Evolutionary conservation across 2,113 vertebrate species (phyloP), one percentile per base, ranked within the genome.

Genomic region (Circaetus gallicus): DNA sequence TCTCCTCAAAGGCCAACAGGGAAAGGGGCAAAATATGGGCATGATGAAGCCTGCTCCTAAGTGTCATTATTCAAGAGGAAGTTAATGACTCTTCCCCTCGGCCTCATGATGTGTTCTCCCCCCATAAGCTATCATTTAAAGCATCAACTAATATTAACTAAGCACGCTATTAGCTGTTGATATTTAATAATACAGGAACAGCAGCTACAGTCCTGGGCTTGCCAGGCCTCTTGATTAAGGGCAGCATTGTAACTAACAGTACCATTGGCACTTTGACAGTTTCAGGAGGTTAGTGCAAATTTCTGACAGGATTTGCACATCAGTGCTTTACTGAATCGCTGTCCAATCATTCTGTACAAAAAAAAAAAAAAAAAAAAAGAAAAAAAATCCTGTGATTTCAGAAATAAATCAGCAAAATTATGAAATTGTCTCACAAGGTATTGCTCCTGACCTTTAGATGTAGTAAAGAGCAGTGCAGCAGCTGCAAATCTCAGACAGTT

Each of bases 101-200:
- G 25, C 55, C 58, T 74, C 90, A 93, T 94, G 88, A 95, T 91
- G 83, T 50, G 67, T 79, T 74, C 67, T 86, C 40, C 49, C 67
- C 45, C 32, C 80, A 80, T n/a, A 66, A 93, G 65, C 81, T 71
- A 92, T 28, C 42, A 90, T 78, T 86, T 55, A 86, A 96, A 97
- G 65, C 92, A 93, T 84, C 47, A 82, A 92, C 67, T 71, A 92
- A n/a, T 83, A 92, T 82, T 93, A 93, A 95, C 40, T 53, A 92
- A 92, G 90, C 80, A 95, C 0, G 9, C 82, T 93, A 95, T 96
- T 96, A 95, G 89, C 76, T 78, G 77, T 89, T 96, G 86, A 90
- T 97, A 92, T 94, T 93, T 74, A 96, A 91, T 95, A 96, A 90
- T 8, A 62, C 50, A 90, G 56, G 59, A 96, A 86, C 90, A 97